Percentiles rank a stretch among this genome's conserved stretches.
Conservation (phyloP, 2,797 vertebrate species). For the Pseudochirops corinnae region DNA sequence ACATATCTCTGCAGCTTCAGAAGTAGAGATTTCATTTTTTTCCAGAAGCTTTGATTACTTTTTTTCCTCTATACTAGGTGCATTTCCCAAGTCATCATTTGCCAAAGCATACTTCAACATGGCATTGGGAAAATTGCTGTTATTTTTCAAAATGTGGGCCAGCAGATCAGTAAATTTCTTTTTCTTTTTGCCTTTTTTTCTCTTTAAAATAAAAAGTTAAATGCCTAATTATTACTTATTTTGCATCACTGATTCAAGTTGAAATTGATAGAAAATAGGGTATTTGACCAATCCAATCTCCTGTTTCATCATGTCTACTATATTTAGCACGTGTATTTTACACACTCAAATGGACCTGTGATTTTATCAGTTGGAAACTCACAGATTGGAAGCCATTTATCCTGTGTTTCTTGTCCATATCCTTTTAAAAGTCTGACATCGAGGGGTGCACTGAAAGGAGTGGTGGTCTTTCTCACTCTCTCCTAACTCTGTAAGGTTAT, state of each 20-base stretch:
- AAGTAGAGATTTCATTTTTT: slow-evolving; percentile 59
- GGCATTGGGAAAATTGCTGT: slow-evolving; percentile 34
- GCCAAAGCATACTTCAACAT: not conserved
- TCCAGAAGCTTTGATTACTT: slow-evolving; percentile 44
- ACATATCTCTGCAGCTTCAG: slow-evolving; percentile 41
- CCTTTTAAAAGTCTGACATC: not conserved
- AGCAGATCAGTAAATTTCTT: slow-evolving; percentile 1
- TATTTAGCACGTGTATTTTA: not conserved
- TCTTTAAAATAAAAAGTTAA: slow-evolving; percentile 25
- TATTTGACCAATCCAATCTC: not conserved
- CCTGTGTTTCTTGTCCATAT: not conserved
- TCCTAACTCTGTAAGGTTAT: not conserved
- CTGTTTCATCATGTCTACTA: not conserved
- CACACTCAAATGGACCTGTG: not conserved
- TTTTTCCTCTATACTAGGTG: not conserved
- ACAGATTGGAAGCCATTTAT: not conserved
- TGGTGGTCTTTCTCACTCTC: not conserved
- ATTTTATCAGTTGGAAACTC: not conserved
- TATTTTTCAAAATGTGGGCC: not conserved
- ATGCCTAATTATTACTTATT: not conserved
- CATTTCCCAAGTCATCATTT: slow-evolving; percentile 42
- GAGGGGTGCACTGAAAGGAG: not conserved
- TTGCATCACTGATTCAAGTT: not conserved
- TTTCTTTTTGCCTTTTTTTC: slow-evolving; percentile 49
- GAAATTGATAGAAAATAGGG: not conserved